Percentiles rank a stretch among this genome's conserved stretches.
phyloP scores from a whole-genome alignment of 2,888 invertebrate genomes.

The Augochlorella aurata region DNA sequence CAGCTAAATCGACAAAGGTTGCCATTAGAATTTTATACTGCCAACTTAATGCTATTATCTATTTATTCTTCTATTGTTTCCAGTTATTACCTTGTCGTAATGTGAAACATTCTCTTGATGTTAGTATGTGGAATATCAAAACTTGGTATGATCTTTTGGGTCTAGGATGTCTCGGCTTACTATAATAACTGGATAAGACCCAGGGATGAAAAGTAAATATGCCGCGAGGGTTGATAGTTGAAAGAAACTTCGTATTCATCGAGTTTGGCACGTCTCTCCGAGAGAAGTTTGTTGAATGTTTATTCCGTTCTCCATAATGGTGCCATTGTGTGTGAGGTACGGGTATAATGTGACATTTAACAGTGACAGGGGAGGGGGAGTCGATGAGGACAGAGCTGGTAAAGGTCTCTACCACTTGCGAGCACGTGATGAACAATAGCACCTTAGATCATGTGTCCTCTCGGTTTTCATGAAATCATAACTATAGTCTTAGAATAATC shows the following conservation, averaged over 20 bases:
- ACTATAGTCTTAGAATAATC: background rate
- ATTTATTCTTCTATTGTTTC: no score
- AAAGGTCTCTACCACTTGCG: constrained; percentile 6
- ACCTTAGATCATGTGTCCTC: background rate
- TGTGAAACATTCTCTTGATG: no score
- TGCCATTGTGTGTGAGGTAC: background rate
- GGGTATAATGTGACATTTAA: constrained; percentile 6
- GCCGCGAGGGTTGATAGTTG: background rate
- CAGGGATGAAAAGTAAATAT: background rate
- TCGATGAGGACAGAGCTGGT: background rate
- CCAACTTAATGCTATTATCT: no score
- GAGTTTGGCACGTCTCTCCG: background rate
- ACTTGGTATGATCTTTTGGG: no score
- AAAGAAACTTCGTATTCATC: background rate
- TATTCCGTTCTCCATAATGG: background rate
- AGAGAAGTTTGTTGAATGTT: constrained; percentile 2
- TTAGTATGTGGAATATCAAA: no score
- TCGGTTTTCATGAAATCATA: no score
- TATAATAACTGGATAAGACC: background rate
- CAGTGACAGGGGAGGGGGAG: background rate
- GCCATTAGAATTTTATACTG: no score
- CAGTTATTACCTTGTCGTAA: no score
- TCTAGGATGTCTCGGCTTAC: no score
- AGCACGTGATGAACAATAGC: constrained; percentile 1
- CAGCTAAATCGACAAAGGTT: no score